These are phyloP conservation scores for Jaculus jaculus DNA, from an alignment of 2,113 vertebrate species.

Conservation along the genomic window DNA sequence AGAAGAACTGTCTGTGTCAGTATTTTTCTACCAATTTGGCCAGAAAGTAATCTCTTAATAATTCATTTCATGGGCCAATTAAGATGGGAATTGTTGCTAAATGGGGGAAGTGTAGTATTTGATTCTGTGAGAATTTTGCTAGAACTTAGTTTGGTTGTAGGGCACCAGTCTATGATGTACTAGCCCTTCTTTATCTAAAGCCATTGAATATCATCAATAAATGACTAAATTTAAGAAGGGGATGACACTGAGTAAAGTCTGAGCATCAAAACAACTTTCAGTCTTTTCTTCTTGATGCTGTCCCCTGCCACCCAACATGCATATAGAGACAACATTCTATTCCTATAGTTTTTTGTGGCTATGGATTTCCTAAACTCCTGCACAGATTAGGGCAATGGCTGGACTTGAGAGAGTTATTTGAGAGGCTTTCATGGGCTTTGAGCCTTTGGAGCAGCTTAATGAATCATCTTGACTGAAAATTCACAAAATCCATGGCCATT, in stretches of 20 bases:
- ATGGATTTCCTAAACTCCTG: background rate
- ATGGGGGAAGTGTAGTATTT: background rate
- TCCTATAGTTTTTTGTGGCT: background rate
- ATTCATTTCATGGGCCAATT: conserved; percentile 80
- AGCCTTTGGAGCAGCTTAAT: background rate
- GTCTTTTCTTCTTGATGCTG: background rate
- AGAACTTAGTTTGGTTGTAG: background rate
- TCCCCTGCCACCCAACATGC: background rate
- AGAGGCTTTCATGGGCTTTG: background rate
- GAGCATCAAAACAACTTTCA: background rate
- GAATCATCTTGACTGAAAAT: background rate
- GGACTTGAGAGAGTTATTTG: background rate
- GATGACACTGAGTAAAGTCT: background rate
- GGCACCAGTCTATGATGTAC: background rate
- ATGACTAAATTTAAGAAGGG: background rate
- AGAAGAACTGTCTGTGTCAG: conserved; percentile 80
- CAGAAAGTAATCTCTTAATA: conserved; percentile 82
- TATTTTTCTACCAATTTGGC: conserved; percentile 81
- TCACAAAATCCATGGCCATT: background rate
- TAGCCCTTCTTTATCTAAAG: background rate
- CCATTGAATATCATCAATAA: background rate
- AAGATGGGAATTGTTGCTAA: conserved; percentile 74
- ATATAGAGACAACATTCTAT: background rate
- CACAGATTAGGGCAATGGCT: background rate
- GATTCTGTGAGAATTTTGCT: background rate